Evolutionary conservation across 1,140 invertebrate genomes (phyloP).

Genomic region (Lanistes nyassanus): DNA sequence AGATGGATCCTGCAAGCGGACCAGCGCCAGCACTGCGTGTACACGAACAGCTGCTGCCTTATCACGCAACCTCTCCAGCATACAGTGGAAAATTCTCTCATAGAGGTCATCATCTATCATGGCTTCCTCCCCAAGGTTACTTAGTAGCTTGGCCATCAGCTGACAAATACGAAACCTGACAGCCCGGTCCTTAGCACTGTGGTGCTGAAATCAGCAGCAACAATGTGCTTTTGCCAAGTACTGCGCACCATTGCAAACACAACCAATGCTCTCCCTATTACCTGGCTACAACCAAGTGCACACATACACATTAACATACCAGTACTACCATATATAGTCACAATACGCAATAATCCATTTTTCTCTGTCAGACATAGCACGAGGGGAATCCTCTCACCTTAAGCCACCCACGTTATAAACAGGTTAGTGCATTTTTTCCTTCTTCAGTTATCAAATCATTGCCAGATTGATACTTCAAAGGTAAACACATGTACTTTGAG

Average conservation of each 20-base stretch:
- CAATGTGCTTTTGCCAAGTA: neutral
- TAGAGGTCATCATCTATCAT: constrained; percentile 81
- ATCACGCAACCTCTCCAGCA: constrained; percentile 78
- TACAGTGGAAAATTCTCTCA: constrained; percentile 76
- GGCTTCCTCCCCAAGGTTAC: constrained; percentile 79
- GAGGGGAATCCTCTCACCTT: no score
- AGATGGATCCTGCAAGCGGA: constrained; percentile 81
- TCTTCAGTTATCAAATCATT: no score
- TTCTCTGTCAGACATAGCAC: no score
- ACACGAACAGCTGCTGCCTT: constrained; percentile 78
- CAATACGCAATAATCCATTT: no score
- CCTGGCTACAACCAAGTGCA: neutral
- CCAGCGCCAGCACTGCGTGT: constrained; percentile 82
- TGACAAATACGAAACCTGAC: constrained; percentile 81
- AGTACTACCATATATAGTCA: neutral
- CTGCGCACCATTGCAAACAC: neutral
- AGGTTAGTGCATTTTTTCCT: no score
- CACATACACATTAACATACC: neutral
- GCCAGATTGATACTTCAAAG: no score
- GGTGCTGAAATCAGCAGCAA: constrained; percentile 63
- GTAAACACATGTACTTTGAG: no score
- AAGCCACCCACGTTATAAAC: no score
- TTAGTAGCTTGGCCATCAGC: constrained; percentile 78
- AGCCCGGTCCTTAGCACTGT: constrained; percentile 72
- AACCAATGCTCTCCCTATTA: neutral